Conservation (phyloP, 2,113 vertebrate species). For the Rhadina sibilatrix region DNA sequence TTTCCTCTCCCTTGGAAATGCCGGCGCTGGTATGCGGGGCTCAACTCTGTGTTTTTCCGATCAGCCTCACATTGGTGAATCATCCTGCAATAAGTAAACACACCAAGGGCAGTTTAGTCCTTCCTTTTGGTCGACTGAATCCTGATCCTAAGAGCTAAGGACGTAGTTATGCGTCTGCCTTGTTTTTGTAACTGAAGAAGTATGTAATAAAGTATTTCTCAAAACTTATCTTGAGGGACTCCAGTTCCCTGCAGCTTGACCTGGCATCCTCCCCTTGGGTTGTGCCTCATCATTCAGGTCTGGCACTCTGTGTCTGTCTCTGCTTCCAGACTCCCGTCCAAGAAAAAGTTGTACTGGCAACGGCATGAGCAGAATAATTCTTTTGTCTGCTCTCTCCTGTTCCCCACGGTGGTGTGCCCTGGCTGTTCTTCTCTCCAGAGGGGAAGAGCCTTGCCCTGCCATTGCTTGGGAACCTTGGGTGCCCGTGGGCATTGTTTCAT, state of each 20-base stretch:
- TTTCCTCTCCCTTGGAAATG: too few relatives aligned
- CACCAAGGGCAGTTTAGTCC: not conserved
- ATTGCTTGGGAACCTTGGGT: not conserved
- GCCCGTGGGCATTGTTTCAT: fast-evolving
- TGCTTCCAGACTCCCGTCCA: not conserved
- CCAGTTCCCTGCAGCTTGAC: not conserved
- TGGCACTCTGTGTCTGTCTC: not conserved
- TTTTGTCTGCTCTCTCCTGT: not conserved
- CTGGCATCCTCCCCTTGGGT: not conserved
- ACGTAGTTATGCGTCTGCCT: not conserved
- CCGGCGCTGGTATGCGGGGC: not conserved
- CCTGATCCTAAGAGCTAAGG: not conserved
- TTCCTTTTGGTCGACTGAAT: not conserved
- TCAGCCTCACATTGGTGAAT: not conserved
- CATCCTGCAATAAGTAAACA: not conserved
- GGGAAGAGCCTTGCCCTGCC: not conserved
- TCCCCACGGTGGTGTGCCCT: not conserved
- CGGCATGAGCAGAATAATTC: not conserved
- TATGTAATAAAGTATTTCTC: not conserved
- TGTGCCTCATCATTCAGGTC: not conserved
- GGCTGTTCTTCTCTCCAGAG: not conserved
- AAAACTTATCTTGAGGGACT: not conserved
- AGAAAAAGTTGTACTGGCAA: fast-evolving
- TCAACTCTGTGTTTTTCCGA: not conserved
- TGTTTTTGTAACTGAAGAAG: not conserved